Conservation (phyloP, 2,888 invertebrate genomes). For the Stegana nigrithorax region DNA sequence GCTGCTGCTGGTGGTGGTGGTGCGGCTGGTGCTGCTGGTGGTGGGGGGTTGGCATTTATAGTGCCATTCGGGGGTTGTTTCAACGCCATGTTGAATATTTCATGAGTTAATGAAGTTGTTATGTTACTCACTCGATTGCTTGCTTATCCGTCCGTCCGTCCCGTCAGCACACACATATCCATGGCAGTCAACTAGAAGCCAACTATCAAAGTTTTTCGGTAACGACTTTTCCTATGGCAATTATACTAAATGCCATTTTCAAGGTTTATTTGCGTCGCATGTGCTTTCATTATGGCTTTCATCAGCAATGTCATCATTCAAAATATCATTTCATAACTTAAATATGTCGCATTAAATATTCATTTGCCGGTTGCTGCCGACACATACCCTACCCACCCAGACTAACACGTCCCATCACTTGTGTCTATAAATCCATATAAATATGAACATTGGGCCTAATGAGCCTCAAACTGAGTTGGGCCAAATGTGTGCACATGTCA, state of each 20-base stretch:
- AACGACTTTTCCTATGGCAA: conserved; percentile 20
- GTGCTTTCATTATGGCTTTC: conserved; percentile 56
- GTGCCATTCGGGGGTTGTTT: conserved; percentile 35
- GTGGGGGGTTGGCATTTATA: neutral
- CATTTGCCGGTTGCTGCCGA: too few relatives aligned
- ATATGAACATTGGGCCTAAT: too few relatives aligned
- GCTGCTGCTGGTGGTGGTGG: neutral
- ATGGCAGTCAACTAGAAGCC: conserved; percentile 27
- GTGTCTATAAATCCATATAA: too few relatives aligned
- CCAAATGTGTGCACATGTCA: too few relatives aligned
- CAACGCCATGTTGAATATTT: conserved; percentile 62
- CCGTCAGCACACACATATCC: neutral
- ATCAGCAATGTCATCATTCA: conserved; percentile 58
- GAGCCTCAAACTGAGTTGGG: too few relatives aligned
- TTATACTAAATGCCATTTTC: conserved; percentile 10
- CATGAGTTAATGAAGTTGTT: conserved; percentile 58
- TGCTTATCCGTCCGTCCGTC: neutral
- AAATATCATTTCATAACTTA: conserved; percentile 45
- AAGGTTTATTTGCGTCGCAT: neutral
- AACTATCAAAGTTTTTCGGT: conserved; percentile 29
- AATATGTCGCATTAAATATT: conserved; percentile 47
- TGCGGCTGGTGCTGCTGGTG: neutral
- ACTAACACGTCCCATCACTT: too few relatives aligned
- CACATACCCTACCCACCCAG: too few relatives aligned
- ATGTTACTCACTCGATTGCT: conserved; percentile 31